A percentile compares a stretch with the other conserved stretches of the same genome.
phyloP scores from a whole-genome alignment of 2,113 vertebrate genomes.

The Cyprinodon tularosa region DNA sequence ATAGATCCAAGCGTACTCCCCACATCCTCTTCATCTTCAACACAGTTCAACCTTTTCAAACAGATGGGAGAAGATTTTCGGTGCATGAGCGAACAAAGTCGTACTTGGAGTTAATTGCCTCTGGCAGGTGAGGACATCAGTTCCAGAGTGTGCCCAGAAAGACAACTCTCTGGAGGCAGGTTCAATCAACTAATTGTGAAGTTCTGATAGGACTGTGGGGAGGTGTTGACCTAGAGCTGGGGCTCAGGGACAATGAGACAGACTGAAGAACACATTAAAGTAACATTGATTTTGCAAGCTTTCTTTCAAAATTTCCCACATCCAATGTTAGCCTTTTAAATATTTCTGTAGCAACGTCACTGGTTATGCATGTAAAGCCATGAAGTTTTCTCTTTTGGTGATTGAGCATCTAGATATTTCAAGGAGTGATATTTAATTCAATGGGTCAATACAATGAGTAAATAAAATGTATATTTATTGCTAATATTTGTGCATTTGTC shows the following conservation, averaged over 20 bases:
- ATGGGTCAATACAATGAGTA: too few species aligned
- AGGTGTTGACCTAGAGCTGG: conserved; percentile 49
- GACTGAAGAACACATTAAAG: background rate
- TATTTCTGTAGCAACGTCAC: background rate
- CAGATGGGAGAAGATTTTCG: conserved; percentile 52
- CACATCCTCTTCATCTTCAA: conserved; percentile 39
- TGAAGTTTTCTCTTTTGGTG: too few species aligned
- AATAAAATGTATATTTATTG: too few species aligned
- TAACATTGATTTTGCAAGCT: background rate
- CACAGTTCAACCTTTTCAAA: conserved; percentile 55
- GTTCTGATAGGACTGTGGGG: conserved; percentile 59
- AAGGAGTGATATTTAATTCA: too few species aligned
- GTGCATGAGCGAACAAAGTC: conserved; percentile 39
- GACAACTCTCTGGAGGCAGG: conserved; percentile 62
- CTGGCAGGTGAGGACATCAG: conserved; percentile 72
- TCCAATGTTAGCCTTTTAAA: conserved; percentile 3
- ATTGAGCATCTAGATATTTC: too few species aligned
- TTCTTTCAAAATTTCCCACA: background rate
- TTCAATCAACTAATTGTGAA: conserved; percentile 75
- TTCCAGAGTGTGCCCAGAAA: conserved; percentile 66
- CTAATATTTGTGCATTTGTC: too few species aligned
- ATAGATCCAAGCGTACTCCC: conserved; percentile 40
- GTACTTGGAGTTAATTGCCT: conserved; percentile 75
- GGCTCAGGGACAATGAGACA: conserved; percentile 38
- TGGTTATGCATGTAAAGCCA: background rate